A percentile compares a stretch with the other conserved stretches of the same genome.
Conservation (phyloP, 1,140 invertebrate genomes). For the Drosophila sp. region DNA sequence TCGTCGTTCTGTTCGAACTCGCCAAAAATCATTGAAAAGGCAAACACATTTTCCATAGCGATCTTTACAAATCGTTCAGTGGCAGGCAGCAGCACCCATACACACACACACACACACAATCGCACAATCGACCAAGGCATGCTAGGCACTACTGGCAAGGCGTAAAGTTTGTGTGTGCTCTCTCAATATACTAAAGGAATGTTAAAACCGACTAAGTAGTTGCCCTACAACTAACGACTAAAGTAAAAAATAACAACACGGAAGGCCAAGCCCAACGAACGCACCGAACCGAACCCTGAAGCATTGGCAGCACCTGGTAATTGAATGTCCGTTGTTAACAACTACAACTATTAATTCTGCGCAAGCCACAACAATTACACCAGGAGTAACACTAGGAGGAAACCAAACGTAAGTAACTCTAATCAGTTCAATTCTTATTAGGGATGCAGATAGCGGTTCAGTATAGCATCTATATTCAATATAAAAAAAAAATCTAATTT, state of each 20-base stretch:
- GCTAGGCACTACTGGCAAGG: conserved; percentile 8
- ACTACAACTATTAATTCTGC: conserved; percentile 12
- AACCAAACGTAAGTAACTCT: not conserved
- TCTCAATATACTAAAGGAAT: conserved; percentile 1
- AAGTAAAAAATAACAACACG: not conserved
- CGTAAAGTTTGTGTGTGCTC: conserved; percentile 11
- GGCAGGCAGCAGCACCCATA: conserved; percentile 2
- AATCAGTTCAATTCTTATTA: not conserved
- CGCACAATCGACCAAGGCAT: conserved; percentile 20
- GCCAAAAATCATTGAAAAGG: not conserved
- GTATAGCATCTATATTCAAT: not conserved
- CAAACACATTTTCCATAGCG: conserved; percentile 5
- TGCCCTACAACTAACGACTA: not conserved
- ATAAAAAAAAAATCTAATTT: not conserved
- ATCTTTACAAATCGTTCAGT: conserved; percentile 8
- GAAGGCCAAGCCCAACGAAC: conserved; percentile 11
- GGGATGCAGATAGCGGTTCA: not conserved
- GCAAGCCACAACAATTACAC: conserved; percentile 6
- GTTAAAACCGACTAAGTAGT: conserved; percentile 7
- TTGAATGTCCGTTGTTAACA: conserved; percentile 10
- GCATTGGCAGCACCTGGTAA: conserved; percentile 1
- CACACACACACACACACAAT: conserved; percentile 1
- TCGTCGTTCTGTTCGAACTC: not conserved
- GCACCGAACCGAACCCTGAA: conserved; percentile 5
- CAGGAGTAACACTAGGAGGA: not conserved